These are phyloP conservation scores for Aricia artaxerxes DNA, from an alignment of 2,888 invertebrate species.

Conservation along the genomic window DNA sequence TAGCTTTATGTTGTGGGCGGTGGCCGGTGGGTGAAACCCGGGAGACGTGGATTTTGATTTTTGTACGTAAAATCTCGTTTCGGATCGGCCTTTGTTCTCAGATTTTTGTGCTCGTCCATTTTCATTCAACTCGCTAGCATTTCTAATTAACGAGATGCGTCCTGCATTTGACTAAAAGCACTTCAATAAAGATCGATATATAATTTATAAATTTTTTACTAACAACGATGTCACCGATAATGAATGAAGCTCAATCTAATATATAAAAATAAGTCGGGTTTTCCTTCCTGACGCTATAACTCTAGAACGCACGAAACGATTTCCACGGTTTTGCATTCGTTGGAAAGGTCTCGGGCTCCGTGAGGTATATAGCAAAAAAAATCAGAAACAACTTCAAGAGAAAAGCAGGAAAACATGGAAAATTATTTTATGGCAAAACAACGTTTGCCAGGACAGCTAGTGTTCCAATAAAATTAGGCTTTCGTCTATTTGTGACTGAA, in stretches of 20 bases:
- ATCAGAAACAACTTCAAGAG: too few relatives aligned
- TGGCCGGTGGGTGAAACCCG: conserved; percentile 44
- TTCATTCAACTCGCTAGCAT: conserved; percentile 30
- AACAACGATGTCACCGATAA: not conserved
- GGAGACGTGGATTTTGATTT: conserved; percentile 54
- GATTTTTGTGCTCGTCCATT: conserved; percentile 32
- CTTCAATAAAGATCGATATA: not conserved
- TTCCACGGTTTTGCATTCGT: too few relatives aligned
- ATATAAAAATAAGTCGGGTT: too few relatives aligned
- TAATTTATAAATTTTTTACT: not conserved
- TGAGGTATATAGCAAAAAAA: too few relatives aligned
- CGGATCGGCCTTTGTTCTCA: conserved; percentile 57
- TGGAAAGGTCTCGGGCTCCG: too few relatives aligned
- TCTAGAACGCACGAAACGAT: too few relatives aligned
- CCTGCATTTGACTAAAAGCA: conserved; percentile 10
- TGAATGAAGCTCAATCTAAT: not conserved
- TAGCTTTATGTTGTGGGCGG: conserved; percentile 67
- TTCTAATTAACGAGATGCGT: conserved; percentile 31
- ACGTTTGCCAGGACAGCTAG: too few relatives aligned
- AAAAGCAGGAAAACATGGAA: too few relatives aligned
- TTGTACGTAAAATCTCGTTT: conserved; percentile 58
- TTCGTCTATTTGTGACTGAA: not conserved
- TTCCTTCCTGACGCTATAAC: too few relatives aligned
- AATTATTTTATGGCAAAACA: too few relatives aligned
- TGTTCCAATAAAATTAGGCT: not conserved